A percentile compares a stretch with the other conserved stretches of the same genome.
These are phyloP conservation scores for Tenthredo mesomela DNA, from an alignment of 2,888 invertebrate genomes.

Conservation along the genomic window DNA sequence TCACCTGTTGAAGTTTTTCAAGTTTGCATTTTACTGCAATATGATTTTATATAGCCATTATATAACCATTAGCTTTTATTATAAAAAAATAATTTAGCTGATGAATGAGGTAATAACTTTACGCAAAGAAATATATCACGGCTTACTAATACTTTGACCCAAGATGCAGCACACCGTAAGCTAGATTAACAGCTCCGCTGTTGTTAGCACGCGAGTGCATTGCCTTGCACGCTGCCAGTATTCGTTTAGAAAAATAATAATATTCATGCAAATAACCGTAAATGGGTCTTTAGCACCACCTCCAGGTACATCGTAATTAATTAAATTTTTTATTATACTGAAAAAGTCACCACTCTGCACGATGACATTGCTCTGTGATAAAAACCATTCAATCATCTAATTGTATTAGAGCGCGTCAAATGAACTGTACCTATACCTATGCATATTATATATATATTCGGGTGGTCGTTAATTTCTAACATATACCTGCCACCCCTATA, in stretches of 20 bases:
- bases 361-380: neutral
- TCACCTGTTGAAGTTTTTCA: neutral
- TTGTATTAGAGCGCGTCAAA: neutral
- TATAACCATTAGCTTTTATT: neutral
- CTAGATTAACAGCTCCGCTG: neutral
- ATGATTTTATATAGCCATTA: neutral
- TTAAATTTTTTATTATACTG: slow-evolving; percentile 54
- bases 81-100: neutral
- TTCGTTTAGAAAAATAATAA: slow-evolving; percentile 62
- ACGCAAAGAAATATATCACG: neutral
- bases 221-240: slow-evolving; percentile 23
- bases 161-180: neutral
- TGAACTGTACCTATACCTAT: neutral
- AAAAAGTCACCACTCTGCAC: neutral
- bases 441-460: no score
- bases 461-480: no score
- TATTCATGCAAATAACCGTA: slow-evolving; percentile 64
- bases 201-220: slow-evolving; percentile 39
- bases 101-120: neutral
- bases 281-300: slow-evolving; percentile 58
- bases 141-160: neutral
- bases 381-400: slow-evolving; percentile 35
- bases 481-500: no score
- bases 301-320: slow-evolving; percentile 60
- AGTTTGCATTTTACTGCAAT: neutral